Conservation (phyloP, 2,888 invertebrate genomes). For the Willowsia nigromaculata region DNA sequence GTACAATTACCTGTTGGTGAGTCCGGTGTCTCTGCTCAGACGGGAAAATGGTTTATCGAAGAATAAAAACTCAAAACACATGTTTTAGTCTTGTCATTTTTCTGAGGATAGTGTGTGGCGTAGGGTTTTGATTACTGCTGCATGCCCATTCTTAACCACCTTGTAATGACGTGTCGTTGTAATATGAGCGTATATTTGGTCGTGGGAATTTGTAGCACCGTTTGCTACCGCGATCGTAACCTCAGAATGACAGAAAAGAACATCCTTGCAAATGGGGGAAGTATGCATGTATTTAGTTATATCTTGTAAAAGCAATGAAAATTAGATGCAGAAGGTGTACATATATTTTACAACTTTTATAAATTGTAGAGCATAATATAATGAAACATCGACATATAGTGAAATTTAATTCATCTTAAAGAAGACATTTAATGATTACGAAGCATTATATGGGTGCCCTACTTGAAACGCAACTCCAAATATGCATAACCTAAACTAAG, state of each 20-base stretch:
- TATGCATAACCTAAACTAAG: too few relatives aligned
- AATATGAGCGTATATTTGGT: background rate
- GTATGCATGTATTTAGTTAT: background rate
- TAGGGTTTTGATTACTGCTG: background rate
- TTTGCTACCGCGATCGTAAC: slow-evolving; percentile 46
- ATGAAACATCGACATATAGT: too few relatives aligned
- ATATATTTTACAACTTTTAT: background rate
- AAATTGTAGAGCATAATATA: background rate
- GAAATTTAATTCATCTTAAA: too few relatives aligned
- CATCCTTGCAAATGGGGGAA: background rate
- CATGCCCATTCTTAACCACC: background rate
- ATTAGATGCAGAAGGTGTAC: too few relatives aligned
- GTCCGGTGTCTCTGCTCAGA: background rate
- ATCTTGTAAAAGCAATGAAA: background rate
- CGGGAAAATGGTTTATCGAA: background rate
- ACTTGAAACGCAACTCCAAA: too few relatives aligned
- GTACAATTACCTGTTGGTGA: background rate
- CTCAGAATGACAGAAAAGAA: slow-evolving; percentile 17
- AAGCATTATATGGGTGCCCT: too few relatives aligned
- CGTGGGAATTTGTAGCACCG: slow-evolving; percentile 55
- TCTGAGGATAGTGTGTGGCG: background rate
- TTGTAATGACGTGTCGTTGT: too few relatives aligned
- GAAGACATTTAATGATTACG: too few relatives aligned
- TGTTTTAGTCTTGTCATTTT: slow-evolving; percentile 25
- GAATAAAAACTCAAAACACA: background rate